Percentiles rank a stretch among this genome's conserved stretches.
These are phyloP conservation scores for Orthosia incerta DNA, from an alignment of 2,888 invertebrate species.

Conservation along the genomic window DNA sequence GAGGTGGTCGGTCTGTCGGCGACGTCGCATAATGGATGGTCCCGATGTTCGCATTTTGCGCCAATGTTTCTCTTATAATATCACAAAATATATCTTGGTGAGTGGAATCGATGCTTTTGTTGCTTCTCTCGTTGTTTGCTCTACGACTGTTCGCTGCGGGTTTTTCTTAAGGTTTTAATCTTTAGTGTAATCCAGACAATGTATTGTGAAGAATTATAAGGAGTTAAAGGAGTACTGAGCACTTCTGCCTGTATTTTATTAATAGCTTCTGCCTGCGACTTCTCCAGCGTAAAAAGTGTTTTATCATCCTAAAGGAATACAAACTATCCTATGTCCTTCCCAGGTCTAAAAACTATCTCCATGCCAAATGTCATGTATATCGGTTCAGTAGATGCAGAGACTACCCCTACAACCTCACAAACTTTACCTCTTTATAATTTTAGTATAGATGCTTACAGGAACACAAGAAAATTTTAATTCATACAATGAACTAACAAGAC, in stretches of 20 bases:
- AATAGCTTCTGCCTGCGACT: too few species aligned
- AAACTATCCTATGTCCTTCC: too few species aligned
- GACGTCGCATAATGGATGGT: conserved; percentile 83
- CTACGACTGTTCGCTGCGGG: conserved; percentile 46
- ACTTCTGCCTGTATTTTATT: neutral
- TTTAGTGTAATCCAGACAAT: conserved; percentile 23
- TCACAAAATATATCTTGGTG: conserved; percentile 72
- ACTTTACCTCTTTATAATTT: too few species aligned
- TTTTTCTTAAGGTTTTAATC: conserved; percentile 50
- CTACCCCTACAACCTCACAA: too few species aligned
- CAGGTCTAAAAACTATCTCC: too few species aligned
- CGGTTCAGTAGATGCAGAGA: too few species aligned
- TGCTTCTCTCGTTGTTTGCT: conserved; percentile 60
- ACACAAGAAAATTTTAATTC: neutral
- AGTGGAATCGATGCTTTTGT: conserved; percentile 68
- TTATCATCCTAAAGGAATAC: too few species aligned
- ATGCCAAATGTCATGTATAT: too few species aligned
- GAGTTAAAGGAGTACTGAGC: neutral
- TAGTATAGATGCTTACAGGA: too few species aligned
- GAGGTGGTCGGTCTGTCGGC: conserved; percentile 84
- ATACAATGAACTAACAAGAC: neutral
- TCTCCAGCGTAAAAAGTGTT: too few species aligned
- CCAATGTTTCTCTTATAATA: conserved; percentile 85
- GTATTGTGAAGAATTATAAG: neutral
- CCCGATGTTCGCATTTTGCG: conserved; percentile 80